Evolutionary conservation across 2,888 invertebrate species (phyloP), one percentile per base, ranked within the genome.

Genomic region (Synergus gifuensis): DNA sequence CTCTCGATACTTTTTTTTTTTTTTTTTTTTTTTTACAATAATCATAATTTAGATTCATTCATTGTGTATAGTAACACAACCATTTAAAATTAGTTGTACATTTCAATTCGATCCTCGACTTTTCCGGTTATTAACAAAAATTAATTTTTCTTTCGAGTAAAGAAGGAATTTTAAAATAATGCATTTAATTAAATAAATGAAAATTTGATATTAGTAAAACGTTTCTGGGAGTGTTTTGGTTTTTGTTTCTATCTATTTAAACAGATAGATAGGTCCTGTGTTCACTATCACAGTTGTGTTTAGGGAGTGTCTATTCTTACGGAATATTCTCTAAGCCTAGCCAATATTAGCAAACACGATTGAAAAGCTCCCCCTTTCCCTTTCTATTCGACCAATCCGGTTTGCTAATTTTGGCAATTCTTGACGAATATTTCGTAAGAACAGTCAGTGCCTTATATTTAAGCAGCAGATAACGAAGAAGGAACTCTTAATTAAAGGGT

Each of bases 261-360:
- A 66, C 42, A 66, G 42, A 66, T 66, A 66, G 66, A 81, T 85
- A 87, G 88, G 90, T 91, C 90, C 91, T 91, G 91, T 91, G 90
- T 91, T 91, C 89, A 91, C 89, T 89, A 90, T 91, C 89, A 90
- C 89, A 90, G 89, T 90, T 89, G 87, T 88, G 86, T 88, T 87
- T 85, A 86, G 88, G 87, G 89, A 89, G 88, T 36, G 36, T 36
- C 36, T 36, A 36, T 36, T 36, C 5, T 36, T 36, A 36, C 36
- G 36, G 36, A 36, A 7, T 36, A 36, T 36, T 36, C 36, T 36
- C 4, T 36, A 36, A 36, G 36, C 4, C 5, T 36, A 36, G 36
- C 36, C 36, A 36, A 36, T 36, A 36, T 36, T 36, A 36, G 36
- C 36, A 5, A 36, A 36, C 36, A 36, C 7, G 36, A 36, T 36